Evolutionary conservation across 2,113 vertebrate species (phyloP), one percentile per base, ranked within the genome.

Genomic region (Muntiacus reevesi): DNA sequence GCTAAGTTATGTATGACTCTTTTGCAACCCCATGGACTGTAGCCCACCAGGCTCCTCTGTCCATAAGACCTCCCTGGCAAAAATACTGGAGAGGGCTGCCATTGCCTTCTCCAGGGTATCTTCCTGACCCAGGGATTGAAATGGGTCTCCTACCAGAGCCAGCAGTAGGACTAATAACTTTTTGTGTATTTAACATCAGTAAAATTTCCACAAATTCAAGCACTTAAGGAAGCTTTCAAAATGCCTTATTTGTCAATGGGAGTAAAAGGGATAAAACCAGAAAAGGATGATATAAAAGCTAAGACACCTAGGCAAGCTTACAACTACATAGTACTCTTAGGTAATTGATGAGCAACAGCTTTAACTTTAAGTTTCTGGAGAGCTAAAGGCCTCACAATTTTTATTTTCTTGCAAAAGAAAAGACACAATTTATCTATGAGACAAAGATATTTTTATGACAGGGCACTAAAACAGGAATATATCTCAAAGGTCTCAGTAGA

Each of bases 401-500:
- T 97, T 87, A 89, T 95, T 94, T 98, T 95, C 50, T 89, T 85
- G 95, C 85, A 86, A 57, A 81, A 85, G n/a, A 87, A 93, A 97
- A 96, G 67, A 84, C 23, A 62, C 28, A 52, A 85, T 97, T 95
- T 91, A 87, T 97, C 60, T 97, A 30, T 16, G 90, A 96, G 43
- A 96, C 43, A 91, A 93, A 97, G 62, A 55, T 93, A 55, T 94
- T 89, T 97, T 97, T 95, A 96, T 97, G 96, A 27, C 28, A 52
- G 43, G 89, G 25, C 25, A 93, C 52, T 95, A 71, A 71, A 91
- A 85, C 74, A 54, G 25, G 57, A 97, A 93, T 97, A 62, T 55
- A 92, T 91, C 90, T 97, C 88, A 79, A 85, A 96, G 47, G 43
- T 92, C 78, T 94, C 74, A 40, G 55, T 79, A 60, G 33, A 30